Base-by-base conservation (phyloP, 2,113 vertebrate species). In the Ctenomys sociabilis region DNA sequence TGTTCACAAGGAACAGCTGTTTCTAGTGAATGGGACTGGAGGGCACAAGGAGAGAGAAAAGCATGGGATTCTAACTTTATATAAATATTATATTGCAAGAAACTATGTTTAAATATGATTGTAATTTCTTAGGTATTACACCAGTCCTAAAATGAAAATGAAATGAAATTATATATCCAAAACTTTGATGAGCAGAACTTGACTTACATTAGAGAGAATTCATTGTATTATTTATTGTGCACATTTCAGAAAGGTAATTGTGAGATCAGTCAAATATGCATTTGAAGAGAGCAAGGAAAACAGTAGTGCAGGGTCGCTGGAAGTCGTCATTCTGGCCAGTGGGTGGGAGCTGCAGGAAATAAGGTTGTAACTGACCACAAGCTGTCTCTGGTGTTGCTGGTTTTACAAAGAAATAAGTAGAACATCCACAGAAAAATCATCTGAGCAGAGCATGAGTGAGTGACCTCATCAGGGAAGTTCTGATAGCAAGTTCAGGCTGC, bases 231-330 rank as follows among this genome's bases (percentile, higher is more conserved):
- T 59, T 92, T 88, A 61, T 49, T 61, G 35, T 52, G 49, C 64
- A 49, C 24, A 43, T 85, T 72, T 52, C 40, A 35, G 64, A 35
- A 82, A n/a, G 37, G 13, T 86, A 75, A 73, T 43, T 59, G 13
- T 17, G 43, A 91, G 64, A 30, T 45, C 73, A 90, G 54, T 7
- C 26, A 64, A 45, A 43, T 64, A 13, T 24, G 3, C 59, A 52
- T 19, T 83, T 82, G 75, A 95, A 54, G 64, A 66, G 22, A 45
- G 17, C 85, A 49, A 93, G 84, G 52, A 90, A 80, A 22, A 28
- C 10, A 5, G 21, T 30, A 16, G 5, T 14, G 5, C 3, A 37
- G 16, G 10, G 9, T 70, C 32, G 24, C 54, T 57, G 8, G 11
- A 21, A 7, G 16, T 11, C 6, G 16, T 11, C 6, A 7, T 1